Base-by-base conservation (phyloP, 2,888 invertebrate species). In the Tricholauxania praeusta region DNA sequence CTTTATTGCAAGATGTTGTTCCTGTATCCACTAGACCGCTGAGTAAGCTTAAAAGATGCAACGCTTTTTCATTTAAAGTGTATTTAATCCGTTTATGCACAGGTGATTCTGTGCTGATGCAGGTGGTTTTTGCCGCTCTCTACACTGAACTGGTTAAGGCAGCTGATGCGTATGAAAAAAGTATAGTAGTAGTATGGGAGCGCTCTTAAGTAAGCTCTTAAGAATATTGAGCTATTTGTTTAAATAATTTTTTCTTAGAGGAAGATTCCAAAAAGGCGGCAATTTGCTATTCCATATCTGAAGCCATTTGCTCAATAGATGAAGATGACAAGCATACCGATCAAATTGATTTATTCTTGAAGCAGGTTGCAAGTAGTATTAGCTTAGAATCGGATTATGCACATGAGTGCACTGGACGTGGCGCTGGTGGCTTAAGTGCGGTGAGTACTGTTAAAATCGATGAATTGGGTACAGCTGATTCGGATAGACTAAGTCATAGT, bases 311-410 rank as follows among this genome's bases (percentile, higher is more conserved):
- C 82, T 92, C 91, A 28, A 91, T 95, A 66, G 94, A 94, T 82
- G 94, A 94, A 80, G 93, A 93, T 74, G 91, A 94, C 82, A 93
- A 93, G 79, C 94, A 94, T 80, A 94, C 94, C 0, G 91, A 91
- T 75, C 92, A 94, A 81, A 92, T 95, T 64, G 89, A 91, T 14
- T 87, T 90, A 53, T 90, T 94, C 53, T 84, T 93, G 15, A 87
- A 88, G 12, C 89, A 90, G 78, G 89, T 90, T 1, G 89, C 89
- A 75, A 89, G 87, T 47, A 87, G 86, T 12, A 89, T 90, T 66
- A 89, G 89, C 72, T 88, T 89, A 0, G 84, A 84, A 66, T 78
- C 79, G 0, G 83, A 82, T 55, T 79, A 78, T 17, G 75, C 79
- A 0, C 75, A 74, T 65, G 78, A 73, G 12, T 75, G 74, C 39